Evolutionary conservation across 2,797 vertebrate species (phyloP), one percentile per base, ranked within the genome.

Genomic region (Karalla daura): DNA sequence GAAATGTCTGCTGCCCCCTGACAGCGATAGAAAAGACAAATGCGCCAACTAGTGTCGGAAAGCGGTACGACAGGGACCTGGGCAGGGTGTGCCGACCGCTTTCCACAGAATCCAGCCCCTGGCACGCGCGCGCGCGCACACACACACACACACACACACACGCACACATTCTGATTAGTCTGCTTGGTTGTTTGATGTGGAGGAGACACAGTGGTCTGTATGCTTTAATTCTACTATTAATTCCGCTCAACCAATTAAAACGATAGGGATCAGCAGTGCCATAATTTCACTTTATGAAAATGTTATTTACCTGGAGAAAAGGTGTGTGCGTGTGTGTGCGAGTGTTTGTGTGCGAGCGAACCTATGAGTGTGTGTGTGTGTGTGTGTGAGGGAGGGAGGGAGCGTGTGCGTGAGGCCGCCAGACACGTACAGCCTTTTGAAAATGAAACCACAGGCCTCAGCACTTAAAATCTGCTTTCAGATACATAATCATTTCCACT

Each of bases 31-130:
- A 90, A 92, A 93, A 92, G 91, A 73, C 92, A 94, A 91, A 94
- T 76, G 91, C 94, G 94, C 93, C 93, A 88, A 94, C 94, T 94
- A 95, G 94, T 81, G 94, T 88, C 88, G 61, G 70, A 84, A 72
- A 76, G 71, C 46, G 25, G 87, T 78, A 89, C 68, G 67, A 54
- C 83, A n/a, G n/a, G n/a, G n/a, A n/a, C n/a, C n/a, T n/a, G n/a
- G 51, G 30, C 3, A 43, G 25, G 40, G 35, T 32, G 4, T 20
- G 72, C 63, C 69, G 87, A 82, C 40, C 53, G 54, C 28, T 73
- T 81, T 37, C 53, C 83, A 60, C 70, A 80, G 70, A 84, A 75
- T 76, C 72, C 70, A 73, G 73, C 67, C 81, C 63, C 63, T 49
- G 72, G 71, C 78, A 2, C 49, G 14, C 17, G 3, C 25, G 4